These are phyloP conservation scores for Diogma glabrata DNA, from an alignment of 2,888 invertebrate genomes.

Conservation along the genomic window DNA sequence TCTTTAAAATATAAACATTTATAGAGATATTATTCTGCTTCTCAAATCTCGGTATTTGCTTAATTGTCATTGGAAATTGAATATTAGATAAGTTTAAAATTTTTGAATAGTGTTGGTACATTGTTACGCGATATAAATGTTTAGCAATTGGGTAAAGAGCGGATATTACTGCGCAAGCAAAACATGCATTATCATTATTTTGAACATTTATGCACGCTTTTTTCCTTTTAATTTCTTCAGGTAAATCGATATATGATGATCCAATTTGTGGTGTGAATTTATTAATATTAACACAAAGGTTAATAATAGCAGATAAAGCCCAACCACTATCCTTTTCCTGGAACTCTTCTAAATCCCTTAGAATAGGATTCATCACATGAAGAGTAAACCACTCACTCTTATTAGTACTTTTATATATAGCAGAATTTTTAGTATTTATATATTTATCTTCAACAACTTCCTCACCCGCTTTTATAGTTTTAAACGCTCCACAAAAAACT, in stretches of 20 bases:
- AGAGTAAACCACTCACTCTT: background rate
- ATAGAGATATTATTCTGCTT: slow-evolving; percentile 12
- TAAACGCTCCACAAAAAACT: background rate
- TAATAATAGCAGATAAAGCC: slow-evolving; percentile 17
- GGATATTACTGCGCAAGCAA: slow-evolving; percentile 19
- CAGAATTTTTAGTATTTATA: background rate
- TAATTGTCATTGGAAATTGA: slow-evolving; percentile 19
- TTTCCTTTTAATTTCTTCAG: slow-evolving; percentile 16
- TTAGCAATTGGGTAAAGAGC: slow-evolving; percentile 17
- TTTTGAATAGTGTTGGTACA: slow-evolving; percentile 15
- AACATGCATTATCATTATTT: too few species aligned
- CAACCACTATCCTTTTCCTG: slow-evolving; percentile 21
- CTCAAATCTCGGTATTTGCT: too few species aligned
- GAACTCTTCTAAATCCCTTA: slow-evolving; percentile 18
- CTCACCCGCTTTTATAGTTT: background rate
- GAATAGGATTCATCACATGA: too few species aligned
- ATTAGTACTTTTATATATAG: background rate
- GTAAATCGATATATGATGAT: slow-evolving; percentile 17
- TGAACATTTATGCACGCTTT: too few species aligned
- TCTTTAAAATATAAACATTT: too few species aligned
- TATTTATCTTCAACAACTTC: background rate
- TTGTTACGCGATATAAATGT: slow-evolving; percentile 15
- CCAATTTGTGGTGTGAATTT: slow-evolving; percentile 18
- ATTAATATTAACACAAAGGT: slow-evolving; percentile 18
- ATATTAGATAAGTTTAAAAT: slow-evolving; percentile 18